Evolutionary conservation across 2,797 vertebrate species (phyloP).

Genomic region (Miichthys miiuy): DNA sequence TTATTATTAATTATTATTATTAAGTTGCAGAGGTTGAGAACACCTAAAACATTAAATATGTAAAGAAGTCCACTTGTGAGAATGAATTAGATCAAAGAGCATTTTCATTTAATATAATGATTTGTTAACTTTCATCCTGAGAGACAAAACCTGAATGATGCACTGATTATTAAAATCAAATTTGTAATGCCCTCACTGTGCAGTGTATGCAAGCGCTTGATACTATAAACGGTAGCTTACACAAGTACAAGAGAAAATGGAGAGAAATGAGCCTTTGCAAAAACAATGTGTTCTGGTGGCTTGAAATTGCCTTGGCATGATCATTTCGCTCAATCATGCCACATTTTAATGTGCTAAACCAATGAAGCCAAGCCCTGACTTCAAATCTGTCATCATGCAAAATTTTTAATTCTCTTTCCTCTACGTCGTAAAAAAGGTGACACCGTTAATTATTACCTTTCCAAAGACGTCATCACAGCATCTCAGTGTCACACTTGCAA

Average conservation of each 20-base stretch:
- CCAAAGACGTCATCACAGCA: constrained; percentile 70
- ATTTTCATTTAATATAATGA: background rate
- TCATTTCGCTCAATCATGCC: constrained; percentile 30
- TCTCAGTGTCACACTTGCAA: constrained; percentile 58
- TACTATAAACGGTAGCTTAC: background rate
- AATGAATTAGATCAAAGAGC: background rate
- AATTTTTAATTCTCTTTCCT: constrained; percentile 65
- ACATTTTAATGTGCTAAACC: constrained; percentile 62
- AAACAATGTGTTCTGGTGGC: constrained; percentile 48
- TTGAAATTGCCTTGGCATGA: constrained; percentile 48
- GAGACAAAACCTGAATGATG: background rate
- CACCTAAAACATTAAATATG: background rate
- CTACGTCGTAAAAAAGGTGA: constrained; percentile 62
- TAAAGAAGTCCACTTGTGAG: background rate
- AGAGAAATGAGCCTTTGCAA: constrained; percentile 41
- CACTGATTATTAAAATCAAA: background rate
- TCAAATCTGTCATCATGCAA: constrained; percentile 64
- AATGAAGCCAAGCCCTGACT: constrained; percentile 60
- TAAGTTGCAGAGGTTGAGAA: background rate
- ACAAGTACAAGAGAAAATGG: constrained; percentile 15
- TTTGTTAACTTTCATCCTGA: constrained; percentile 3
- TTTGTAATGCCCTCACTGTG: background rate
- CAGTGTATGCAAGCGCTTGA: background rate
- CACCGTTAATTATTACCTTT: constrained; percentile 65
- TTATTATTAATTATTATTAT: no score